These are phyloP conservation scores for Cephalopholis sonnerati DNA, from an alignment of 2,113 vertebrate genomes.

Conservation along the genomic window DNA sequence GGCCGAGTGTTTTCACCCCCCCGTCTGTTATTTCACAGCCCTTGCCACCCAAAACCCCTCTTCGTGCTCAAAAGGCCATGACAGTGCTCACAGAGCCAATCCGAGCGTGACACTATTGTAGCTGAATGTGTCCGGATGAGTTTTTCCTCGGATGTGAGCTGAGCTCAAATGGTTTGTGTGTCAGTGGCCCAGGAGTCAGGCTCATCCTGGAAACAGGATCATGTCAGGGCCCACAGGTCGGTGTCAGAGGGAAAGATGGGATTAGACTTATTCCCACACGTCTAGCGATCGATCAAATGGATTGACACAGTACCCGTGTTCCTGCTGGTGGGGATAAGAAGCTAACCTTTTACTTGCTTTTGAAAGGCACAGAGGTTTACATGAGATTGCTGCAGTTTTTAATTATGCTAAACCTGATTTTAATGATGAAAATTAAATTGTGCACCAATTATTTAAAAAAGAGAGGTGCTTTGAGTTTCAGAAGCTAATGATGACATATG, in stretches of 20 bases:
- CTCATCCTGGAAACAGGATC: slow-evolving; percentile 70
- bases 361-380: background rate
- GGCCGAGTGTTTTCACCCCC: slow-evolving; percentile 2
- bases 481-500: background rate
- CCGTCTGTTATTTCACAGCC: slow-evolving; percentile 57
- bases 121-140: slow-evolving; percentile 70
- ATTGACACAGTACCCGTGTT: background rate
- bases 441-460: background rate
- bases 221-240: slow-evolving; percentile 30
- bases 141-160: slow-evolving; percentile 59
- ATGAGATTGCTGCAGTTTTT: background rate
- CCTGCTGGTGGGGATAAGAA: background rate
- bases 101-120: slow-evolving; percentile 77
- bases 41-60: slow-evolving; percentile 72
- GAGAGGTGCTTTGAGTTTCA: background rate
- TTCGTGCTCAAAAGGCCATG: slow-evolving; percentile 78
- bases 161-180: slow-evolving; percentile 62
- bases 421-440: background rate
- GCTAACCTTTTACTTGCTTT: background rate
- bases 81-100: slow-evolving; percentile 73
- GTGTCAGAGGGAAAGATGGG: slow-evolving; percentile 27
- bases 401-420: background rate
- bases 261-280: slow-evolving; percentile 49
- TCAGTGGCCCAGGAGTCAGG: slow-evolving; percentile 46
- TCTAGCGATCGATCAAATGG: slow-evolving; percentile 21